These are phyloP conservation scores for Aspiorhynchus laticeps DNA, from an alignment of 2,113 vertebrate species.

Conservation along the genomic window DNA sequence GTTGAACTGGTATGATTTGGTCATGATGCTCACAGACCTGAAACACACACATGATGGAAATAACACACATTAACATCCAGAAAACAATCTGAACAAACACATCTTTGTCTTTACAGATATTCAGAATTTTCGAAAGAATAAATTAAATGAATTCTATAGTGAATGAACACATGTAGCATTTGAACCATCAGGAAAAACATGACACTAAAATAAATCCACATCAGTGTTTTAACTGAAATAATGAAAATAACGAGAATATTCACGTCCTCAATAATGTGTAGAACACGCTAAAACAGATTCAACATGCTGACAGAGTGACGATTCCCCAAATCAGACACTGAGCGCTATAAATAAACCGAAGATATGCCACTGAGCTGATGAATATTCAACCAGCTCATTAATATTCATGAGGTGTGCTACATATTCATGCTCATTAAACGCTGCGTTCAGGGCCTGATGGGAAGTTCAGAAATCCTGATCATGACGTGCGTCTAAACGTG, in stretches of 20 bases:
- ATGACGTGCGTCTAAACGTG: too few species aligned
- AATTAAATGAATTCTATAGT: background rate
- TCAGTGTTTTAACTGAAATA: background rate
- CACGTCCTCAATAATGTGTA: background rate
- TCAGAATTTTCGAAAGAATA: background rate
- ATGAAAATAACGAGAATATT: background rate
- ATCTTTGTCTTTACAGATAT: background rate
- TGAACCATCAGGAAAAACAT: background rate
- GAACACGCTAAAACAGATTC: background rate
- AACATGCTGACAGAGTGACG: background rate
- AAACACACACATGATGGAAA: conserved; percentile 58
- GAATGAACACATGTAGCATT: background rate
- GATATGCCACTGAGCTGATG: background rate
- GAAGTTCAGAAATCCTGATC: too few species aligned
- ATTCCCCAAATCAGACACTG: background rate
- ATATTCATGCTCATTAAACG: background rate
- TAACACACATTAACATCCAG: background rate
- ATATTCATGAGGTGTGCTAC: background rate
- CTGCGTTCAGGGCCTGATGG: too few species aligned
- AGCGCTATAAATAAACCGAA: background rate
- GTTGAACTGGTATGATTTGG: conserved; percentile 97
- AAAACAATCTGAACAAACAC: background rate
- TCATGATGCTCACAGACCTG: conserved; percentile 88
- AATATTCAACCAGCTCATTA: background rate
- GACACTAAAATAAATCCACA: background rate